Percentiles rank a stretch among this genome's conserved stretches.
These are phyloP conservation scores for Apostichopus californicus DNA, from an alignment of 35 echinoderm and acorn worm genomes.

Conservation along the genomic window DNA sequence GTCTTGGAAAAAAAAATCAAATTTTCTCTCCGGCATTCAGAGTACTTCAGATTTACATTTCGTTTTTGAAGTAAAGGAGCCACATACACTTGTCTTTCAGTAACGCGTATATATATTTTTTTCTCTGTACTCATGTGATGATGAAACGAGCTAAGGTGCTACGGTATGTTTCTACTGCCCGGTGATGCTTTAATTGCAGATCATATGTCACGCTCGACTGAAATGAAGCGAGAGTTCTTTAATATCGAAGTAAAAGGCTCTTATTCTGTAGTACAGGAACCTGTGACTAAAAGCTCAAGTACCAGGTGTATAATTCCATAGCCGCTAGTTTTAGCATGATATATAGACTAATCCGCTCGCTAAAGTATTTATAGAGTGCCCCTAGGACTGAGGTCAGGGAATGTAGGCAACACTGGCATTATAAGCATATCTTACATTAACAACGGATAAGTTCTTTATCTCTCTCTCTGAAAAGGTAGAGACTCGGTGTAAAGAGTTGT, in stretches of 20 bases:
- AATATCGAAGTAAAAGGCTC: background rate
- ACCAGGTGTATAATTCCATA: background rate
- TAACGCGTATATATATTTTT: background rate
- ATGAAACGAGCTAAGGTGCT: background rate
- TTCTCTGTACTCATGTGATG: background rate
- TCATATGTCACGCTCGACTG: background rate
- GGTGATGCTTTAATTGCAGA: background rate
- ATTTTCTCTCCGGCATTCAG: too few species aligned
- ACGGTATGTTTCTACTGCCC: background rate
- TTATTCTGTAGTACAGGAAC: background rate
- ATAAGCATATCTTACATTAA: background rate
- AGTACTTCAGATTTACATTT: too few species aligned
- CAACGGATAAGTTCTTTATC: too few species aligned
- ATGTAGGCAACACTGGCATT: background rate
- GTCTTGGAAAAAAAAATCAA: too few species aligned
- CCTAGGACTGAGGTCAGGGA: background rate
- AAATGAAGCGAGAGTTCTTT: background rate
- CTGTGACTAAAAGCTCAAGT: conserved; percentile 2
- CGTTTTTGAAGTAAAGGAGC: too few species aligned
- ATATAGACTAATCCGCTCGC: background rate
- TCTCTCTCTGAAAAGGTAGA: too few species aligned
- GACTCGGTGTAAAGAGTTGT: too few species aligned
- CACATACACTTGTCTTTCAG: background rate
- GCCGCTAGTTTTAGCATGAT: background rate
- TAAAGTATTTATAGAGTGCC: background rate